Evolutionary conservation across 1,140 invertebrate genomes (phyloP).

Genomic region (Diabrotica virgifera): DNA sequence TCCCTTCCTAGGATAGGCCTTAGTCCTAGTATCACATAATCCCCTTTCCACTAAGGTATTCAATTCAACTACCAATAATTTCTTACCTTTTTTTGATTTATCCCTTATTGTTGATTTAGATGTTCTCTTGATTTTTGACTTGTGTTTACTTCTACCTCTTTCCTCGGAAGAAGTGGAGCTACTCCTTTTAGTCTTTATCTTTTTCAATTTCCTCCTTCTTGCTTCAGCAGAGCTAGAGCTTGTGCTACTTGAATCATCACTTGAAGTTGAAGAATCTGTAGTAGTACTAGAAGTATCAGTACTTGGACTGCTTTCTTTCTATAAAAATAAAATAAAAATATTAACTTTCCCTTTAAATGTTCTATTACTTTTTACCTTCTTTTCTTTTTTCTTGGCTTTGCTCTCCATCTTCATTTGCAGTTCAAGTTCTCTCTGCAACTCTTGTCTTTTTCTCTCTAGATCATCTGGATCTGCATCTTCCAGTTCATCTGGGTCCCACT

Average conservation of each 20-base stretch:
- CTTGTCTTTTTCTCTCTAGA: constrained; percentile 70
- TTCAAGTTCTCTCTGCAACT: constrained; percentile 74
- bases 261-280: constrained; percentile 60
- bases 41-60: constrained; percentile 14
- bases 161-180: constrained; percentile 59
- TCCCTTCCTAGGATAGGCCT: no score
- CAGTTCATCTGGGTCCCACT: constrained; percentile 74
- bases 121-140: constrained; percentile 44
- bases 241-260: constrained; percentile 57
- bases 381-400: constrained; percentile 58
- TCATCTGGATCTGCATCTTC: constrained; percentile 81
- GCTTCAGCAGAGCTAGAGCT: constrained; percentile 51
- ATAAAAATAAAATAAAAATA: neutral
- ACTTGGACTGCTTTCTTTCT: constrained; percentile 61
- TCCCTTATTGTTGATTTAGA: constrained; percentile 41
- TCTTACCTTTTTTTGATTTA: constrained; percentile 24
- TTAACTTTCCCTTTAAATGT: neutral
- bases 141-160: constrained; percentile 50
- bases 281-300: constrained; percentile 62
- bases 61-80: neutral
- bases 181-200: constrained; percentile 58
- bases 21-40: no score
- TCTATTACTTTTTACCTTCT: constrained; percentile 47
- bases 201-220: constrained; percentile 54
- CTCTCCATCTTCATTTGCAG: constrained; percentile 68